Evolutionary conservation across 2,113 vertebrate genomes (phyloP).

Genomic region (Nycticorax nycticorax): DNA sequence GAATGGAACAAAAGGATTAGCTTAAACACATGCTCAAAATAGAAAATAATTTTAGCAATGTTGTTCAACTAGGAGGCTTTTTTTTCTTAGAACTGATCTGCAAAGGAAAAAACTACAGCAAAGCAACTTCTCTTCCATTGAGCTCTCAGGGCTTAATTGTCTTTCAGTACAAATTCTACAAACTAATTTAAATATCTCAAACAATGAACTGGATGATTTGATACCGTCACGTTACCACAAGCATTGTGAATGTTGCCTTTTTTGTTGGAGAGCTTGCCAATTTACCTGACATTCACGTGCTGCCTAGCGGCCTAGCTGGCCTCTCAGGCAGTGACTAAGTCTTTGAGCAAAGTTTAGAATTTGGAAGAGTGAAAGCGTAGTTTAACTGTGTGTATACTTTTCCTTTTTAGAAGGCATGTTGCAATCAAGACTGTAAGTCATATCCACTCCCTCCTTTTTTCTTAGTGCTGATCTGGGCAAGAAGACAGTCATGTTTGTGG

Average conservation of each 20-base stretch:
- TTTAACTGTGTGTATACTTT: not conserved
- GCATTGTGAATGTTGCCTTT: not conserved
- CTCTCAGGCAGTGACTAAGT: not conserved
- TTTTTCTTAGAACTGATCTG: conserved; percentile 18
- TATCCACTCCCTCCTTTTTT: not conserved
- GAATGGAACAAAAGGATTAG: conserved; percentile 67
- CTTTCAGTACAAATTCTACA: not conserved
- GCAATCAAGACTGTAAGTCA: not conserved
- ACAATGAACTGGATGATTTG: not conserved
- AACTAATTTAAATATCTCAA: conserved; percentile 36
- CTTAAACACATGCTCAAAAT: conserved; percentile 53
- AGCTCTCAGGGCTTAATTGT: not conserved
- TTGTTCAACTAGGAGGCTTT: conserved; percentile 4
- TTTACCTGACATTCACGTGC: not conserved
- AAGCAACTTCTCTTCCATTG: conserved; percentile 30
- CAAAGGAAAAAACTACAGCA: conserved; percentile 33
- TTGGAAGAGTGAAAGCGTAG: not conserved
- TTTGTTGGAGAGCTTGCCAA: not conserved
- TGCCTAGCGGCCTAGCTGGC: not conserved
- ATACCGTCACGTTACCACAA: rapidly evolving
- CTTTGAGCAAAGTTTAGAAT: not conserved
- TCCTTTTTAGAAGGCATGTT: not conserved
- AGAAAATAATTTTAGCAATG: conserved; percentile 66
- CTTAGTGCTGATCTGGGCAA: not conserved
- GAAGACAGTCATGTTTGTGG: not conserved